Evolutionary conservation across 2,113 vertebrate species (phyloP).

Genomic region (Anolis sagrei): DNA sequence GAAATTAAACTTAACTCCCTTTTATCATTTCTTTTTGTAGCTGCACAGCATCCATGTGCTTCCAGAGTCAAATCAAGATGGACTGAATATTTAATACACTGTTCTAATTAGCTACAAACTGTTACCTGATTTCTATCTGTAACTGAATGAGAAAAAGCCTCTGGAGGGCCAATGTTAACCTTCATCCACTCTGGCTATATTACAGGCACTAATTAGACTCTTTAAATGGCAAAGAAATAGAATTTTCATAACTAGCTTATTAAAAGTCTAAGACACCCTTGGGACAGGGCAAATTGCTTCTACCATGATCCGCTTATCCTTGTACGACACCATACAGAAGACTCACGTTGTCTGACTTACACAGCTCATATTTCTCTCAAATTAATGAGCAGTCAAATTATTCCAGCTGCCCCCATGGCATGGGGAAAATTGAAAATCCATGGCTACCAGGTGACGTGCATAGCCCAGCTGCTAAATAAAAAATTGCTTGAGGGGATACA

Average conservation of each 20-base stretch:
- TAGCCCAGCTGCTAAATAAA: slow-evolving; percentile 88
- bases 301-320: slow-evolving; percentile 80
- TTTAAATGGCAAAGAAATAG: slow-evolving; percentile 85
- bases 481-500: slow-evolving; percentile 83
- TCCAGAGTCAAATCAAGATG: slow-evolving; percentile 74
- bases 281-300: slow-evolving; percentile 80
- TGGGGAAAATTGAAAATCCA: slow-evolving; percentile 77
- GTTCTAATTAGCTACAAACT: slow-evolving; percentile 84
- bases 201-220: slow-evolving; percentile 84
- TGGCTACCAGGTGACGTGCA: slow-evolving; percentile 84
- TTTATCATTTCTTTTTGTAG: slow-evolving; percentile 67
- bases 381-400: slow-evolving; percentile 83
- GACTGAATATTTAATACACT: slow-evolving; percentile 82
- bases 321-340: slow-evolving; percentile 75
- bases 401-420: slow-evolving; percentile 85
- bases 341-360: slow-evolving; percentile 76
- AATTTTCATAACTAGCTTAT: slow-evolving; percentile 87
- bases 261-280: slow-evolving; percentile 79
- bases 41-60: slow-evolving; percentile 63
- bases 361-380: slow-evolving; percentile 79
- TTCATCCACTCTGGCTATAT: slow-evolving; percentile 79
- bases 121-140: slow-evolving; percentile 84
- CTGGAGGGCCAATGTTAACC: slow-evolving; percentile 80
- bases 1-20: slow-evolving; percentile 74
- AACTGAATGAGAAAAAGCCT: slow-evolving; percentile 81